Base-by-base conservation (phyloP, 1,140 invertebrate genomes). In the Tetramorium parvispinum region DNA sequence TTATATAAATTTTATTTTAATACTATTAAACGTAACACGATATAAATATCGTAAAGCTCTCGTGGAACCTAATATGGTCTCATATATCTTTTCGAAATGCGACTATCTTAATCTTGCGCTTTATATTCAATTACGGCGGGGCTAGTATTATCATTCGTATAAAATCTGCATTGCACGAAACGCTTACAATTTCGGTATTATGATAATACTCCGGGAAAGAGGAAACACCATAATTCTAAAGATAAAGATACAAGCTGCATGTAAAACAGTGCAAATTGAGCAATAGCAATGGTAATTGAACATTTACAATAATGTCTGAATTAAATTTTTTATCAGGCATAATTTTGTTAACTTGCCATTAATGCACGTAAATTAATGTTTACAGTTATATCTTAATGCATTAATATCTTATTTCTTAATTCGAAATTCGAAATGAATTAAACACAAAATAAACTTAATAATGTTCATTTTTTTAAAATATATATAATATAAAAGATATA, bases 211-310 rank as follows among this genome's bases (percentile, higher is more conserved):
- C 24, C 24, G 8, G 55, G 13, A 75, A 49, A 40, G 13, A 18
- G 18, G 27, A 75, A 73, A 59, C 37, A 57, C 7, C 40, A 27
- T 73, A 73, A 83, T 83, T 73, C 55, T n/a, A 43, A 43, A 43
- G 49, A 70, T 75, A 75, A 83, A 83, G 68, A 61, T 61, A 59
- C 32, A 82, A 82, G 43, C 51, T 32, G 24, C 53, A 73, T 83
- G 79, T 82, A 73, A 57, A 83, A 83, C 43, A 49, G 53, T 83
- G 53, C 79, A 83, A 83, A 83, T 73, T 59, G 53, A 49, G 24
- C 32, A 43, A 32, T 83, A 59, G 18, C 51, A 55, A 82, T 57
- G 37, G 24, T 82, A 83, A 83, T 83, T 57, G 13, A 5, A 16
- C 24, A 21, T 43, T 70, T 57, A 70, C 43, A 21, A 32, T 70